Evolutionary conservation across 2,797 vertebrate species (phyloP).

Genomic region (Gambelia wislizenii): DNA sequence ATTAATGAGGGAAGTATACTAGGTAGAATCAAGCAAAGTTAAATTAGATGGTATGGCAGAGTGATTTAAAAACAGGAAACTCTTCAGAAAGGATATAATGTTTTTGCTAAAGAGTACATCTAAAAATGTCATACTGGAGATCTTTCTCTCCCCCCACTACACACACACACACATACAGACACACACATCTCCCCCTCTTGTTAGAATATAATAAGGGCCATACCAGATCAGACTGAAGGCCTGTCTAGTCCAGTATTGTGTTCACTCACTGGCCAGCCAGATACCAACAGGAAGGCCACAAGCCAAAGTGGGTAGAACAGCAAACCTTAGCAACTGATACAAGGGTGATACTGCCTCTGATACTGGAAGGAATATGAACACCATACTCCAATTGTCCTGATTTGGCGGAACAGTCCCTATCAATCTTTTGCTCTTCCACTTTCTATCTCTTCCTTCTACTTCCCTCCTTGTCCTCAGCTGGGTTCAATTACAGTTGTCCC

Average conservation of each 20-base stretch:
- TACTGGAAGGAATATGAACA: too few species aligned
- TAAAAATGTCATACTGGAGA: background rate
- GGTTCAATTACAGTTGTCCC: too few species aligned
- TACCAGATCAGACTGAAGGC: background rate
- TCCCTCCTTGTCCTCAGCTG: too few species aligned
- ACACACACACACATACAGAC: too few species aligned
- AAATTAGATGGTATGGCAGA: slow-evolving; percentile 10
- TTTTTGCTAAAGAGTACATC: background rate
- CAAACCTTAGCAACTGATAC: too few species aligned
- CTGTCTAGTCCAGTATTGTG: background rate
- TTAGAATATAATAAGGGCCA: too few species aligned
- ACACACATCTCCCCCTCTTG: too few species aligned
- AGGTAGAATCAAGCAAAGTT: background rate
- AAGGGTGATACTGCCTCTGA: too few species aligned
- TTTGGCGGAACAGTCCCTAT: too few species aligned
- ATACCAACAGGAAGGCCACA: background rate
- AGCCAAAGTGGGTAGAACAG: background rate
- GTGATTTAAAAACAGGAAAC: background rate
- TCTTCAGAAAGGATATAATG: background rate
- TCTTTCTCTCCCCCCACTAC: background rate
- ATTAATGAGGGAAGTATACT: background rate
- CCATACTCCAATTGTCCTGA: too few species aligned
- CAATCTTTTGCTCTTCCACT: too few species aligned
- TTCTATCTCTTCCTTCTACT: too few species aligned
- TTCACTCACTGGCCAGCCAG: background rate